Evolutionary conservation across 2,113 vertebrate genomes (phyloP).

Genomic region (Porphyrio hochstetteri): DNA sequence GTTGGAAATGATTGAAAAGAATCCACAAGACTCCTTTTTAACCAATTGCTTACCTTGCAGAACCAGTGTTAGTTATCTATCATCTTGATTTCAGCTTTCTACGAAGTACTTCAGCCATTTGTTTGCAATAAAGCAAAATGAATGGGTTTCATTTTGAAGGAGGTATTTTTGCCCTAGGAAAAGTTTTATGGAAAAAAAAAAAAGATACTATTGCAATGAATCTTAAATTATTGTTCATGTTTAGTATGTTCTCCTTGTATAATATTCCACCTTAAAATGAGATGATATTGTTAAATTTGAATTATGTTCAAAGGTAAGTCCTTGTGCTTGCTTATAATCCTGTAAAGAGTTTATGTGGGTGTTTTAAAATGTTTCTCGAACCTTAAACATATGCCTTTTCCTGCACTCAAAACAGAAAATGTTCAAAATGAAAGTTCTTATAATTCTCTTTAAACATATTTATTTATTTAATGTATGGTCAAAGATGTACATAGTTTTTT

Average conservation of each 20-base stretch:
- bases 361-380: background rate
- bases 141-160: background rate
- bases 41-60: background rate
- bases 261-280: background rate
- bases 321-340: background rate
- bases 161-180: background rate
- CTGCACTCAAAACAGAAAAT: background rate
- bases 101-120: background rate
- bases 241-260: background rate
- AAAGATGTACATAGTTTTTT: background rate
- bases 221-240: background rate
- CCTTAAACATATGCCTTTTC: background rate
- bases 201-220: background rate
- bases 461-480: background rate
- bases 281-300: background rate
- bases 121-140: background rate
- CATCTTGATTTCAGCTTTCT: background rate
- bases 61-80: background rate
- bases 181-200: background rate
- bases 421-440: fast-evolving
- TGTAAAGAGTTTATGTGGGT: background rate
- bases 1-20: background rate
- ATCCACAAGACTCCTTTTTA: background rate
- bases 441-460: background rate
- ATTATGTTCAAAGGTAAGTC: background rate